phyloP scores from a whole-genome alignment of 2,888 invertebrate species.

The Hartigia nigra region DNA sequence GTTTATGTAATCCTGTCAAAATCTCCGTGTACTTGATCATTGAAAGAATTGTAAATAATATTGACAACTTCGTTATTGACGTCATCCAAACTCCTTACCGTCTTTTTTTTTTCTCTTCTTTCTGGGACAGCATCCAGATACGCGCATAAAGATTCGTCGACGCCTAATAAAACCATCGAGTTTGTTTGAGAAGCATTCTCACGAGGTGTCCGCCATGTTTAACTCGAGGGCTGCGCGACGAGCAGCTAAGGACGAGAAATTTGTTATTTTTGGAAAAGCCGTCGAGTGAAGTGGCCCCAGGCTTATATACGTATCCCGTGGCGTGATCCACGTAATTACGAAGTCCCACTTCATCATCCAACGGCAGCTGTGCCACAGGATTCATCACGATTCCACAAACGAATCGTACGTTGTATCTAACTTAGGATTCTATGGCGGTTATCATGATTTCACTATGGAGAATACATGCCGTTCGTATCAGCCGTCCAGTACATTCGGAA shows the following conservation, averaged over 20 bases:
- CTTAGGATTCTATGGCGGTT: neutral
- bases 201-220: slow-evolving; percentile 16
- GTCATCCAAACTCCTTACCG: neutral
- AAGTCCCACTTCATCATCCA: neutral
- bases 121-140: neutral
- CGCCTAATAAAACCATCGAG: slow-evolving; percentile 18
- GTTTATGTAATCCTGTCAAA: neutral
- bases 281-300: neutral
- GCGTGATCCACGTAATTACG: neutral
- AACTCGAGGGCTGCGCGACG: slow-evolving; percentile 8
- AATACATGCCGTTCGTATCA: neutral
- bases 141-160: slow-evolving; percentile 15
- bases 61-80: neutral
- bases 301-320: neutral
- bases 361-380: no score
- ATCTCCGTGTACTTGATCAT: neutral
- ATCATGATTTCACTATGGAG: neutral
- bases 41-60: neutral
- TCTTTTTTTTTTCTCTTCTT: neutral
- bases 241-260: slow-evolving; percentile 17
- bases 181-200: slow-evolving; percentile 18
- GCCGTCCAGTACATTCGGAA: neutral
- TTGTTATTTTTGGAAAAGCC: slow-evolving; percentile 18
- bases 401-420: no score
- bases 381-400: no score